Base-by-base conservation (phyloP, 2,113 vertebrate genomes). In the Psilopogon haemacephalus region DNA sequence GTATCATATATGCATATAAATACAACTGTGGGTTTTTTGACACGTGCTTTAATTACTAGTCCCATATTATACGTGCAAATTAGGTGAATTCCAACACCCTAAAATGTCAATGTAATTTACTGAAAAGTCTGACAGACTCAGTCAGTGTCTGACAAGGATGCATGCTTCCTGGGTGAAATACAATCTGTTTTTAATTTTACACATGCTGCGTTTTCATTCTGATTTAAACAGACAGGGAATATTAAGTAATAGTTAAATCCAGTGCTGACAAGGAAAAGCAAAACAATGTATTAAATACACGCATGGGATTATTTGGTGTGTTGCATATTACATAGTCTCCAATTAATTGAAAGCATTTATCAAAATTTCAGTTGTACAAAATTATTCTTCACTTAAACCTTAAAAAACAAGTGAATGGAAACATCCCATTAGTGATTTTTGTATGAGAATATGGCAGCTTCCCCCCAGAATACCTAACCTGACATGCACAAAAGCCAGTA, bases 371-470 rank as follows among this genome's bases (percentile, higher is more conserved):
- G 26, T 18, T 68, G 33, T 11, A 6, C 11, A 28, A 40, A 92
- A 46, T 28, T 37, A 14, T 26, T 74, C 9, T 78, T n/a, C 5
- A 0, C 20, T 64, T 32, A 54, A 54, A 40, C 10, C 37, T 72
- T 17, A 59, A 59, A 62, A 73, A 73, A 3, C 28, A 54, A 77
- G 28, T 1, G 0, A 71, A 38, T 12, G 62, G 9, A 70, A 67
- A 14, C 11, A 72, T 46, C 42, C 40, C 7, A 19, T 2, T 32
- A 15, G 26, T 38, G 55, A 72, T 24, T 9, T 24, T 3, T 46
- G 21, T 33, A 65, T 1, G 2, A 32, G 17, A 38, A 37, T 1
- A 1, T 9, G 20, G 15, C 32, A 44, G 21, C 4, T 62, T 64
- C 11, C 7, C 6, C n/a, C 10, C 9, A 30, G 11, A 89, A 73